These are phyloP conservation scores for Papilio glaucus DNA, from an alignment of 1,140 invertebrate species.

Conservation along the genomic window DNA sequence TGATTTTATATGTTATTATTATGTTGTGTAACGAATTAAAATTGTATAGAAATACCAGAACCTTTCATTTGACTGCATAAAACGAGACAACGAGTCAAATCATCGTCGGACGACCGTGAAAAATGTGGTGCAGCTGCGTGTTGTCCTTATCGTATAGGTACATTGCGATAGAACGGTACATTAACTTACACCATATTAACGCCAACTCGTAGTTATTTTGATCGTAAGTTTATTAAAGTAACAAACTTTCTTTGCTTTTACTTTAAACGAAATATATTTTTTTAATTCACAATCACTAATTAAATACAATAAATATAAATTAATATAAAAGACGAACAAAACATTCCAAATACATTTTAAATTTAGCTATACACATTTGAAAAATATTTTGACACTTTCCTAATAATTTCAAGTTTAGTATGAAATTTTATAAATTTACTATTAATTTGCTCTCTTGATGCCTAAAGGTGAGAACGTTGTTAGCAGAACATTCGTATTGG, in stretches of 20 bases:
- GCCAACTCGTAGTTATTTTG: neutral
- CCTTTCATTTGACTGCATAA: neutral
- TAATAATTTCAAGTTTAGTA: neutral
- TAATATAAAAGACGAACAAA: constrained; percentile 29
- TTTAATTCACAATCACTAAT: constrained; percentile 20
- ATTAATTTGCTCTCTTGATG: neutral
- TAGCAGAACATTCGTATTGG: neutral
- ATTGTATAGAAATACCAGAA: neutral
- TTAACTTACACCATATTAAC: too few relatives aligned
- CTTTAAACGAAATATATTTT: constrained; percentile 16
- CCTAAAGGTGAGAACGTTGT: neutral
- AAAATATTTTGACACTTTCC: neutral
- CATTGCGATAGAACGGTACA: too few relatives aligned
- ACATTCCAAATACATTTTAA: constrained; percentile 20
- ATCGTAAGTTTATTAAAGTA: neutral
- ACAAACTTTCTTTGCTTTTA: neutral
- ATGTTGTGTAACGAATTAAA: neutral
- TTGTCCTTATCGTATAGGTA: too few relatives aligned
- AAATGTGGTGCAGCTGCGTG: too few relatives aligned
- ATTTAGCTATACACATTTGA: neutral
- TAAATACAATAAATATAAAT: constrained; percentile 35
- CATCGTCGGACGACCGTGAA: neutral
- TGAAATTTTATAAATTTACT: too few relatives aligned
- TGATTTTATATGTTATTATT: neutral
- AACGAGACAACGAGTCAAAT: neutral